phyloP scores from a whole-genome alignment of 2,113 vertebrate genomes.

The Blennius ocellaris region DNA sequence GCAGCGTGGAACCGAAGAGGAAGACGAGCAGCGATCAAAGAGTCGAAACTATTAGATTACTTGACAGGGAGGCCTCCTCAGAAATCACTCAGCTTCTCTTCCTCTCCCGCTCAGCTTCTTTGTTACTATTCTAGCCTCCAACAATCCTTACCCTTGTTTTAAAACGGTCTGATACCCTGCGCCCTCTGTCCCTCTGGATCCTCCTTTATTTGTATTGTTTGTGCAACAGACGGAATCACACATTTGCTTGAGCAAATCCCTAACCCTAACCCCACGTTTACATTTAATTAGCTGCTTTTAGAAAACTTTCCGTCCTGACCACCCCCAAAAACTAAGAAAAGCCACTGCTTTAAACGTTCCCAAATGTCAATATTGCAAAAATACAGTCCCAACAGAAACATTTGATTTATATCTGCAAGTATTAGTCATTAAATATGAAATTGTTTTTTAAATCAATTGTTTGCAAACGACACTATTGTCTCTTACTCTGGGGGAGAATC shows the following conservation, averaged over 20 bases:
- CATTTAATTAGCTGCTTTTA: too few species aligned
- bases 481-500: too few species aligned
- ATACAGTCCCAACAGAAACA: too few species aligned
- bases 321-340: too few species aligned
- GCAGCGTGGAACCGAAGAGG: slow-evolving; percentile 10
- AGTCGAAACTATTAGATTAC: slow-evolving; percentile 23
- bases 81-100: not conserved
- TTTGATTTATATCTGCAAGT: too few species aligned
- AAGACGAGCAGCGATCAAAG: slow-evolving; percentile 34
- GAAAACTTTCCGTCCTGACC: too few species aligned
- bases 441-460: too few species aligned
- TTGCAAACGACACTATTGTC: too few species aligned
- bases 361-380: too few species aligned
- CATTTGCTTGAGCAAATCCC: not conserved
- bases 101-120: not conserved
- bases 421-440: too few species aligned
- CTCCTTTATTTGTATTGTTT: not conserved
- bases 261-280: too few species aligned
- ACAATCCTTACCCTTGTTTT: slow-evolving; percentile 1
- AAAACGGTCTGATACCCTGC: not conserved
- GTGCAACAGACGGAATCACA: slow-evolving; percentile 2
- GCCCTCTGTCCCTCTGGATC: not conserved
- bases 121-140: slow-evolving; percentile 21
- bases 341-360: too few species aligned
- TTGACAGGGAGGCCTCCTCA: slow-evolving; percentile 5